These are phyloP conservation scores for Perognathus longimembris DNA, from an alignment of 2,113 vertebrate species.

Conservation along the genomic window DNA sequence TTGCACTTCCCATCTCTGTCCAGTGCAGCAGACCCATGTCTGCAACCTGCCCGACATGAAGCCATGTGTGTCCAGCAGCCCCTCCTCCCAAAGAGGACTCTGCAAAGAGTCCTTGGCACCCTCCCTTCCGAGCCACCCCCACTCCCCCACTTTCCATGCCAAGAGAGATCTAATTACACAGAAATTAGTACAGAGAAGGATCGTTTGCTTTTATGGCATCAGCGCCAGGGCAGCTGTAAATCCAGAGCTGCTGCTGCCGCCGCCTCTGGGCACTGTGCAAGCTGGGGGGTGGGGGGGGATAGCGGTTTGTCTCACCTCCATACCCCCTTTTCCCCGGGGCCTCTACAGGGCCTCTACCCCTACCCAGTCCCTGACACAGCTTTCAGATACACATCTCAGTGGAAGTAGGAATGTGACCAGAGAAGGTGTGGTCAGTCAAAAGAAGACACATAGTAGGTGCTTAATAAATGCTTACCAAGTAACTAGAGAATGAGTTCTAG, in stretches of 20 bases:
- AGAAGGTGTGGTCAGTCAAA: not conserved
- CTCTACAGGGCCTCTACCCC: not conserved
- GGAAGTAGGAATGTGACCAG: not conserved
- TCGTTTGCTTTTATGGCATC: constrained; percentile 84
- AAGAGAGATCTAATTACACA: constrained; percentile 85
- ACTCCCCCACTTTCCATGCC: constrained; percentile 81
- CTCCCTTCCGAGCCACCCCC: constrained; percentile 67
- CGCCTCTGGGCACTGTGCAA: constrained; percentile 59
- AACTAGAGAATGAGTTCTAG: not conserved
- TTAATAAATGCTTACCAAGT: constrained; percentile 57
- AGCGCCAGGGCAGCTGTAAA: constrained; percentile 81
- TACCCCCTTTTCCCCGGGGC: not conserved
- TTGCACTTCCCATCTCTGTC: not conserved
- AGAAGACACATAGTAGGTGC: constrained; percentile 58
- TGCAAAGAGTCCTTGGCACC: constrained; percentile 73
- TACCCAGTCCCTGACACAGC: not conserved
- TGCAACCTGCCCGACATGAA: not conserved
- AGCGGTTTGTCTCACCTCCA: not conserved
- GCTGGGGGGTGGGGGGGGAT: not conserved
- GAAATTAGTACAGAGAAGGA: constrained; percentile 86
- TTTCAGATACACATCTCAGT: constrained; percentile 13
- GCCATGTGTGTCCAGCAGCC: constrained; percentile 36
- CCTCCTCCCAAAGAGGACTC: constrained; percentile 58
- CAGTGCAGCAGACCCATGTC: not conserved
- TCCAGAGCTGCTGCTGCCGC: constrained; percentile 64